A percentile compares a stretch with the other conserved stretches of the same genome.
Evolutionary conservation across 1,140 invertebrate genomes (phyloP).

Genomic region (Hyles vespertilio): DNA sequence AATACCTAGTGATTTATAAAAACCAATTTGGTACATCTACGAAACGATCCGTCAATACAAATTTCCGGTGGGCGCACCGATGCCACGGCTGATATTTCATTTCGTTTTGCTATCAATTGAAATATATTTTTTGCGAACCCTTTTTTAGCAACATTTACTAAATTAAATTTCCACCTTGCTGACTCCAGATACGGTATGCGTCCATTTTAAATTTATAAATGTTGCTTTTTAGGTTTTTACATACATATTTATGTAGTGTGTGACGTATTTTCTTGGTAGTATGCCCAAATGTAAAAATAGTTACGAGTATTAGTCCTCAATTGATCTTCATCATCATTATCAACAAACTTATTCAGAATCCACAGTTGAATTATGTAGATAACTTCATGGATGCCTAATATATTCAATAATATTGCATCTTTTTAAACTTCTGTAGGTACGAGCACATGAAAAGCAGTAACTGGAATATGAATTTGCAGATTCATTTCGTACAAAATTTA

Average conservation of each 20-base stretch:
- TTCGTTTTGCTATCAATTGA: slow-evolving; percentile 10
- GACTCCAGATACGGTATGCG: background rate
- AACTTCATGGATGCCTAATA: no score
- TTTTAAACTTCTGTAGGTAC: no score
- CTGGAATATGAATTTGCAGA: no score
- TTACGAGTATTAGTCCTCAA: no score
- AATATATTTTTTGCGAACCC: slow-evolving; percentile 10
- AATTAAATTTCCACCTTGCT: slow-evolving; percentile 14
- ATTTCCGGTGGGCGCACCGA: slow-evolving; percentile 16
- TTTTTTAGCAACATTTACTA: slow-evolving; percentile 12
- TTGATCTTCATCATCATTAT: no score
- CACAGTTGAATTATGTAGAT: no score
- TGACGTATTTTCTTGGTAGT: no score
- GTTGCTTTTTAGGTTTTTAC: background rate
- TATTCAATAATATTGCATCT: no score
- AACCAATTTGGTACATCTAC: slow-evolving; percentile 16
- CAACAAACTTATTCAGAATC: no score
- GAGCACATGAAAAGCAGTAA: no score
- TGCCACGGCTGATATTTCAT: slow-evolving; percentile 16
- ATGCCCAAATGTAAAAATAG: no score
- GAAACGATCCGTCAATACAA: slow-evolving; percentile 18
- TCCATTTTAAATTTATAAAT: background rate
- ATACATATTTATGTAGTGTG: background rate
- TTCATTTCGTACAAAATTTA: no score
- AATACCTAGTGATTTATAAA: slow-evolving; percentile 10